Evolutionary conservation across 2,113 vertebrate genomes (phyloP).

Genomic region (Podarcis raffonei): DNA sequence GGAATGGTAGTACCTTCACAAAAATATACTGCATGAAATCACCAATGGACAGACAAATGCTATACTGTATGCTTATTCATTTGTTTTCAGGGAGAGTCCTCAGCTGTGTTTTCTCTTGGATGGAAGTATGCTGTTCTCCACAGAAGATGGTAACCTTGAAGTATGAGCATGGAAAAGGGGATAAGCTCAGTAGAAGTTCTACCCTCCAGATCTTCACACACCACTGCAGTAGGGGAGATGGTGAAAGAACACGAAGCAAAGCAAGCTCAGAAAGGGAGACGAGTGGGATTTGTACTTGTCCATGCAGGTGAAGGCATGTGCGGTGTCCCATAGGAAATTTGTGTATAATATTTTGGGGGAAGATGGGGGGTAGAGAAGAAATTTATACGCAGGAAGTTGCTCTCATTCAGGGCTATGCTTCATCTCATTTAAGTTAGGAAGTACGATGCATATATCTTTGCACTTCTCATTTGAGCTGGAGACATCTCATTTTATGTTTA

Average conservation of each 20-base stretch:
- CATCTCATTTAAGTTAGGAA: background rate
- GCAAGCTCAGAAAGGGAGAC: constrained; percentile 75
- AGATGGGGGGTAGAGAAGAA: background rate
- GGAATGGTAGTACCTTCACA: background rate
- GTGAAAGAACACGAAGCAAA: constrained; percentile 76
- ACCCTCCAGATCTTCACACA: constrained; percentile 80
- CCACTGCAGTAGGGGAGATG: constrained; percentile 72
- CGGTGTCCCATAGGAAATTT: background rate
- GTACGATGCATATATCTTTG: background rate
- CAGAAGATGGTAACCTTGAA: constrained; percentile 77
- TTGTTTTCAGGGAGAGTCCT: constrained; percentile 72
- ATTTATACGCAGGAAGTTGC: background rate
- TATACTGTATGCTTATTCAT: constrained; percentile 39
- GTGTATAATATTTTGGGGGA: background rate
- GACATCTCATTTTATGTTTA: background rate
- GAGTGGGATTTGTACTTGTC: constrained; percentile 94
- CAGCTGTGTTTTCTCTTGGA: constrained; percentile 56
- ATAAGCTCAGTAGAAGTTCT: constrained; percentile 77
- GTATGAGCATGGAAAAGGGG: constrained; percentile 81
- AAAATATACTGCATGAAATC: background rate
- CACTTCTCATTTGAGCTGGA: background rate
- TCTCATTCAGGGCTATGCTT: background rate
- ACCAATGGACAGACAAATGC: background rate
- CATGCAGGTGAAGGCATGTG: constrained; percentile 88
- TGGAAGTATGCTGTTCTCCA: constrained; percentile 72